Conservation (phyloP, 2,113 vertebrate species). For the Dinomys branickii region DNA sequence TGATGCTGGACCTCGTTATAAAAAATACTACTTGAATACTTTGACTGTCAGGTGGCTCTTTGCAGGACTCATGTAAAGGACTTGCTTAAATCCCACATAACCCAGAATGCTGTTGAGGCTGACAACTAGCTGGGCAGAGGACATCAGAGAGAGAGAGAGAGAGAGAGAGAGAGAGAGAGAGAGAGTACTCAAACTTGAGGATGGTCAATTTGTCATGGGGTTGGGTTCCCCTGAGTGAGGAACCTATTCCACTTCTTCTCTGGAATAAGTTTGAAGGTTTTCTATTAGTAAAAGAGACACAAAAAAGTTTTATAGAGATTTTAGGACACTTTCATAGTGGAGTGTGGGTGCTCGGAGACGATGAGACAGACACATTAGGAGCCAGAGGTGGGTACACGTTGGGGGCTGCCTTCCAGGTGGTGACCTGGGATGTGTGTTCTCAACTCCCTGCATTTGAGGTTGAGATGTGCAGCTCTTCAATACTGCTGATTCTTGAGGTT, state of each 20-base stretch:
- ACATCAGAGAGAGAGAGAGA: neutral
- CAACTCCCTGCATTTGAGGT: neutral
- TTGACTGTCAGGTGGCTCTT: neutral
- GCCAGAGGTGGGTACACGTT: neutral
- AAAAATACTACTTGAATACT: neutral
- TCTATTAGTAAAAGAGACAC: no score
- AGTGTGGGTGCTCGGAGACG: neutral
- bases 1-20: neutral
- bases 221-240: no score
- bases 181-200: neutral
- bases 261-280: no score
- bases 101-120: neutral
- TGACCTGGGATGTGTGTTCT: neutral
- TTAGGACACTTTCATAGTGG: neutral
- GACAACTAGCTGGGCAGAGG: neutral
- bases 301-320: neutral
- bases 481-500: neutral
- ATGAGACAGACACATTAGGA: neutral
- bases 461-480: neutral
- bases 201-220: neutral
- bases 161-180: no score
- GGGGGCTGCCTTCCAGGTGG: neutral
- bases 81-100: neutral
- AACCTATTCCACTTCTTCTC: no score
- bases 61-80: neutral